Evolutionary conservation across 2,113 vertebrate genomes (phyloP).

Genomic region (Onychostoma macrolepis): DNA sequence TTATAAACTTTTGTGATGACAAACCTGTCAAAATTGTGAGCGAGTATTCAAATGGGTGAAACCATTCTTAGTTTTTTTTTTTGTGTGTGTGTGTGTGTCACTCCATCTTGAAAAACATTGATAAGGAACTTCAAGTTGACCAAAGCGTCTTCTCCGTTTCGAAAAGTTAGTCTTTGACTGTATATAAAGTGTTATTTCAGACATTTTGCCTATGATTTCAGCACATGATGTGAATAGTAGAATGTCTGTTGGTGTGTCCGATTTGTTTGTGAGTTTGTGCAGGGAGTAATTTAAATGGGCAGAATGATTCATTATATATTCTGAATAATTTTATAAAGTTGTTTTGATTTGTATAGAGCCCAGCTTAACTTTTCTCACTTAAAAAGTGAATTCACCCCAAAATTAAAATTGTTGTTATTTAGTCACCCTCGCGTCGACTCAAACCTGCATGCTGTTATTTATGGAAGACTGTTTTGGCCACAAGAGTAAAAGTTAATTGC

Average conservation of each 20-base stretch:
- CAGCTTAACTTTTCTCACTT: not conserved
- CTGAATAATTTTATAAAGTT: not conserved
- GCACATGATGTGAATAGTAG: constrained; percentile 31
- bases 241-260: not conserved
- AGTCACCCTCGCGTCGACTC: not conserved
- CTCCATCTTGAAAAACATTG: not conserved
- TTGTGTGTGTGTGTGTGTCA: constrained; percentile 3
- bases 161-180: constrained; percentile 18
- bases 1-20: not conserved
- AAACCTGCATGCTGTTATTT: not conserved
- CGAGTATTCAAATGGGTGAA: not conserved
- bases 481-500: not conserved
- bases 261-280: constrained; percentile 1
- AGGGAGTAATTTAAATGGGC: not conserved
- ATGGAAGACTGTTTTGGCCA: not conserved
- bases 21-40: not conserved
- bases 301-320: not conserved
- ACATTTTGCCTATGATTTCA: constrained; percentile 17
- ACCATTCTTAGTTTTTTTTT: not conserved
- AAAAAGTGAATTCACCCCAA: not conserved
- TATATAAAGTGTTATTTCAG: constrained; percentile 35
- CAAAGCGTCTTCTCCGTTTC: constrained; percentile 30
- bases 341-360: constrained; percentile 1
- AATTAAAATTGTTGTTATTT: not conserved
- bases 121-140: constrained; percentile 37